phyloP scores from a whole-genome alignment of 2,113 vertebrate genomes.

The Nanorana parkeri region DNA sequence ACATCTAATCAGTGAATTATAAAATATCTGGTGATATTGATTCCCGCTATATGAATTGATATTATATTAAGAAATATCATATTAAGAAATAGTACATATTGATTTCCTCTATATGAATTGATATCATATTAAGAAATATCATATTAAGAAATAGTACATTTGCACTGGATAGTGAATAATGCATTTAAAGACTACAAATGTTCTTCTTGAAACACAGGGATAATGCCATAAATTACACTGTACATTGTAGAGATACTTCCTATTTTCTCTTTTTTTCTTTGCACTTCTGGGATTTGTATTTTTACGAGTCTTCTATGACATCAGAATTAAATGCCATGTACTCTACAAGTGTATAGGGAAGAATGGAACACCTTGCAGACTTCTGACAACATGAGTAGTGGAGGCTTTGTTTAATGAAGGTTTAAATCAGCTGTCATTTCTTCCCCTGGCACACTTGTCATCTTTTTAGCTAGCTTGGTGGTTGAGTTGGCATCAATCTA shows the following conservation, averaged over 20 bases:
- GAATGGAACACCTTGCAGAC: conserved; percentile 10
- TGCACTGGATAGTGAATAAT: too few species aligned
- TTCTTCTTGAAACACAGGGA: background rate
- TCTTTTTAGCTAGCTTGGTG: conserved; percentile 13
- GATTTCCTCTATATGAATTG: too few species aligned
- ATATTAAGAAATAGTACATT: too few species aligned
- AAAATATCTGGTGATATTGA: too few species aligned
- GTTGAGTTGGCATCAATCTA: conserved; percentile 48
- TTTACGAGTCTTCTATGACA: background rate
- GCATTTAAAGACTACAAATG: too few species aligned
- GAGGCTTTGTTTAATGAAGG: conserved; percentile 44
- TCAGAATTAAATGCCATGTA: conserved; percentile 8
- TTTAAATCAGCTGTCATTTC: conserved; percentile 51
- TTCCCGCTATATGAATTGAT: too few species aligned
- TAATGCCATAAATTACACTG: conserved; percentile 2
- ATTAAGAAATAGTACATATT: too few species aligned
- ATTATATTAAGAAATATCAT: too few species aligned
- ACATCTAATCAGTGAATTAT: too few species aligned
- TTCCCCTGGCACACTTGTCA: conserved; percentile 41
- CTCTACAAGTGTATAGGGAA: conserved; percentile 14
- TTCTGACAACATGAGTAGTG: conserved; percentile 20
- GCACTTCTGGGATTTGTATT: conserved; percentile 3
- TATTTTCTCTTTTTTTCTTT: background rate
- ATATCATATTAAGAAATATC: too few species aligned
- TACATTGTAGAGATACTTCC: background rate